Evolutionary conservation across 2,797 vertebrate species (phyloP), one percentile per base, ranked within the genome.

Genomic region (Malacoraja senta): DNA sequence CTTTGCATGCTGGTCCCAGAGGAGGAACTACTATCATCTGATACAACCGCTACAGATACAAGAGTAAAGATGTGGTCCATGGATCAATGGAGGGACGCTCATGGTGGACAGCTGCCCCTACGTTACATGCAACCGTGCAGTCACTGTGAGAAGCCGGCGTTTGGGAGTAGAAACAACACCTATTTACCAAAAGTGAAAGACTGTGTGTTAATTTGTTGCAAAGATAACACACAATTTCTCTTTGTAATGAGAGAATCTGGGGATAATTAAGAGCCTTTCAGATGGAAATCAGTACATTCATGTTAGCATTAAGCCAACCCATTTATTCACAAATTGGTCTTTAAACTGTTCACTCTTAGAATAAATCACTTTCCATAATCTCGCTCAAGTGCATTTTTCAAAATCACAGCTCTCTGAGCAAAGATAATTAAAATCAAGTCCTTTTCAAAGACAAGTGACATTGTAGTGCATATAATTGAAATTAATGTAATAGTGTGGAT

Each of bases 301-400:
- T 92, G 90, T 92, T 76, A 92, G 90, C 90, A 92, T 92, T 92
- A 92, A 76, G 90, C 71, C 35, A 92, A 38, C 72, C 90, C 90
- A 92, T 74, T 92, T 92, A 92, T 58, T 92, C 90, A 92, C 90
- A 74, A 92, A 92, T 92, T 92, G 90, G 90, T 92, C 71, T 92
- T 92, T 92, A 92, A 92, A 92, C 90, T 92, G 90, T 92, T 92
- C 90, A 92, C 71, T 92, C 71, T 92, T 92, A 71, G 90, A 92
- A 92, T 92, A 92, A 76, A 92, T 74, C 90, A 74, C 90, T 92
- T 92, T 92, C 76, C 90, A 92, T 92, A 92, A 92, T 92, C 90
- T 92, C 44, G 71, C 90, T 92, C 90, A 92, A 92, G 90, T 76
- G 90, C 44, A 92, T 76, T 92, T 92, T 71, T 53, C 90, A 92